A percentile compares a stretch with the other conserved stretches of the same genome.
phyloP scores from a whole-genome alignment of 2,113 vertebrate species.

The Eurypyga helias region DNA sequence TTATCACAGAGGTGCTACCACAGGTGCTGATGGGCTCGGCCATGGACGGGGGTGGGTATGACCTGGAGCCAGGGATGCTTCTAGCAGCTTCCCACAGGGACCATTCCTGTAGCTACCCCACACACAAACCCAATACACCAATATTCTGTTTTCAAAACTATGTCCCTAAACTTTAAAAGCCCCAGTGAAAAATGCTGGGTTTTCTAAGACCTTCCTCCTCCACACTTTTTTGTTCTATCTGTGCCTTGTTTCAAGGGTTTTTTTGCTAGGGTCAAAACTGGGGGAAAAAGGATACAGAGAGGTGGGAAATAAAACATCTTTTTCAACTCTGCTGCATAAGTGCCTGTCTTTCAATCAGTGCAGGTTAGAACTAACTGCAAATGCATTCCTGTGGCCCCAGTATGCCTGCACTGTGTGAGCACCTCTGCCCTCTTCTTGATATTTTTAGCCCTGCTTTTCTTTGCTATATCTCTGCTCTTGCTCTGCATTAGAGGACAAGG shows the following conservation, averaged over 20 bases:
- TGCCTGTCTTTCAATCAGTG: background rate
- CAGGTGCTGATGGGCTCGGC: no score
- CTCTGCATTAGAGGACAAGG: conserved; percentile 20
- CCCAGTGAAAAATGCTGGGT: background rate
- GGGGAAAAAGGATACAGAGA: background rate
- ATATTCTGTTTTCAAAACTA: background rate
- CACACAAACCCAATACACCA: no score
- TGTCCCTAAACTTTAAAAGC: background rate
- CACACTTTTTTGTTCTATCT: background rate
- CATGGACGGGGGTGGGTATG: no score
- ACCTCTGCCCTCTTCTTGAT: conserved; percentile 62
- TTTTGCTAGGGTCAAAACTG: background rate
- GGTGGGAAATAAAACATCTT: background rate
- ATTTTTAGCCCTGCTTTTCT: conserved; percentile 65
- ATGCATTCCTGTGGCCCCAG: conserved; percentile 23
- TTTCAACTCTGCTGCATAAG: background rate
- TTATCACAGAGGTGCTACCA: no score
- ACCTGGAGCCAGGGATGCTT: no score
- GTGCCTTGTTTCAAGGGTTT: background rate
- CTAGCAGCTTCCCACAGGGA: no score
- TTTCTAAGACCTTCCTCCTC: background rate
- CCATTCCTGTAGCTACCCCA: no score
- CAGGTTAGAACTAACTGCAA: background rate
- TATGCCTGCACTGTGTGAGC: conserved; percentile 22
- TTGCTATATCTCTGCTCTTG: conserved; percentile 7